Base-by-base conservation (phyloP, 2,797 vertebrate genomes). In the Argya squamiceps region DNA sequence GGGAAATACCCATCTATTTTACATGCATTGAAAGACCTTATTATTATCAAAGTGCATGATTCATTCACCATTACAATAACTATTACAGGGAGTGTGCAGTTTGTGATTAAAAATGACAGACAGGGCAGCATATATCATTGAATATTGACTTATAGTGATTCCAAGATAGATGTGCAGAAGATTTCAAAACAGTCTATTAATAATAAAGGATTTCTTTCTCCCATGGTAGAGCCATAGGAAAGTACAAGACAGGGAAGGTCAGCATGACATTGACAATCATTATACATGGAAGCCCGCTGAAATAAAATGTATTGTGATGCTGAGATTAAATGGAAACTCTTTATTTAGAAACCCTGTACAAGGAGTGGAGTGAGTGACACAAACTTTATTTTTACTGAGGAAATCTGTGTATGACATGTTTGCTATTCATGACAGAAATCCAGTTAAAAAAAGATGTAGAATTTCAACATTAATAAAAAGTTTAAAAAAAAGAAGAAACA, bases 131-230 rank as follows among this genome's bases (percentile, higher is more conserved):
- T 82, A 26, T 77, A 89, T 59, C 49, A 76, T 58, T 93, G 69
- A 63, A 90, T 95, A 92, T 93, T 97, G 93, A 60, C 92, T 95
- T 87, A 88, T 32, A 86, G 59, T 84, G 78, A 89, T 91, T 95
- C 68, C 70, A 84, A 75, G 68, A 62, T 62, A 90, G 60, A 77
- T 49, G 82, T 89, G 36, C 23, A 73, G 36, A 81, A 36, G 27
- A 91, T 79, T 84, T 88, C 29, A 46, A 89, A 95, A 85, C 53
- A 71, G 10, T 50, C 47, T 70, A 81, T 87, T 97, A 83, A 94
- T 94, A 94, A 92, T 82, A 92, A 90, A 83, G 32, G 58, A 89
- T 88, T 96, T 92, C 19, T 67, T 88, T 92, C 63, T 68, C 67
- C 30, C 24, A 29, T 32, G 43, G 9, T 49, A 93, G 18, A 94